Base-by-base conservation (phyloP, 2,888 invertebrate species). In the Therioaphis trifolii region DNA sequence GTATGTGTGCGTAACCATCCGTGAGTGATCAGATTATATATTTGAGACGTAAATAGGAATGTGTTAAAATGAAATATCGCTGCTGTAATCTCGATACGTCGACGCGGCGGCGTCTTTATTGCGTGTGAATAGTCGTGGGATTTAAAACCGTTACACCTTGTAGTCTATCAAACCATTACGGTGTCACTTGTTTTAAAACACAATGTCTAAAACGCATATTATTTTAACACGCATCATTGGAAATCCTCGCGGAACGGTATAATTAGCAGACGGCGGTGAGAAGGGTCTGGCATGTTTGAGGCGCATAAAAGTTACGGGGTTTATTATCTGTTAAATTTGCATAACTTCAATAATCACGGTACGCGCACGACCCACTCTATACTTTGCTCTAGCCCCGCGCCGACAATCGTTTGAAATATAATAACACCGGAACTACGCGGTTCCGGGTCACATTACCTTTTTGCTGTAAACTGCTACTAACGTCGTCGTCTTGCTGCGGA, bases 401-500 rank as follows among this genome's bases (percentile, higher is more conserved):
- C n/a, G 0, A 18, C 7, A 7, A 12, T n/a, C 27, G 35, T 80
- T 72, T 5, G 5, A 58, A 58, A 52, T 76, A 63, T 3, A 61
- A 63, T 52, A 63, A 21, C 14, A 43, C 68, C 11, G 58, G 69
- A 24, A 77, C 40, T 46, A 35, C 35, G 71, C 35, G 14, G 18
- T 75, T 29, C 58, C 80, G 79, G 52, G 46, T 29, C 35, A 7
- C 35, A 52, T 58, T 80, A 72, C 74, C 84, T 75, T 84, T 84
- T 77, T 69, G 84, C 43, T 77, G 77, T 12, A 68, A 15, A 29
- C 46, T 18, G 11, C 86, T 85, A 12, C 86, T 86, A 3, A 84
- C 85, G 11, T 87, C 86, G 11, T 85, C 85, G 27, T 86, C 85
- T 14, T 86, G 86, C 14, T 85, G 86, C 11, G 74, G 87, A 3